Evolutionary conservation across 2,888 invertebrate genomes (phyloP).

Genomic region (Craniophora ligustri): DNA sequence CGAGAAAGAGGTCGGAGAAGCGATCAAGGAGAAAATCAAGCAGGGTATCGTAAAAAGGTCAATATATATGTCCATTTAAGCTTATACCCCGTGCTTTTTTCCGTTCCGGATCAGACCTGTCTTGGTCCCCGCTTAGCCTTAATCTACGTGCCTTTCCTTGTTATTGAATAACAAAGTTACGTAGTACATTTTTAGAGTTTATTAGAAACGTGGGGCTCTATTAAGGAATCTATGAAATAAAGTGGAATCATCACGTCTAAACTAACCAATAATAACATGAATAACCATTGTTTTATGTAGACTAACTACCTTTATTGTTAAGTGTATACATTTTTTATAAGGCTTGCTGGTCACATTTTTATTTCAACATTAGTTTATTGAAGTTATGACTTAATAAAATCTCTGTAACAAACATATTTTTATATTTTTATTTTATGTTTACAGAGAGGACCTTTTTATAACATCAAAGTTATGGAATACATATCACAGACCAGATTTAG

Average conservation of each 20-base stretch:
- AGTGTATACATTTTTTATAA: too few species aligned
- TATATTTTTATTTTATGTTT: conserved; percentile 29
- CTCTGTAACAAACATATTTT: conserved; percentile 22
- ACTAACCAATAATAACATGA: too few species aligned
- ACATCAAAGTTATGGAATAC: conserved; percentile 93
- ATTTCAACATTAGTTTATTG: too few species aligned
- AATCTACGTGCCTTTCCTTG: conserved; percentile 32
- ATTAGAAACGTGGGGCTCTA: not conserved
- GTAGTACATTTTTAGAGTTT: conserved; percentile 12
- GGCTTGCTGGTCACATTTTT: too few species aligned
- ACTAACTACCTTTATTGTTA: too few species aligned
- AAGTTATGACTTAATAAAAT: not conserved
- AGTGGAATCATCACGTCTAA: too few species aligned
- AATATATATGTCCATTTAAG: conserved; percentile 42
- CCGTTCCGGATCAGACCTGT: conserved; percentile 25
- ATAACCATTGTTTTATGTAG: too few species aligned
- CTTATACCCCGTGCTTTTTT: conserved; percentile 28
- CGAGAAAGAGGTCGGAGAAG: conserved; percentile 91
- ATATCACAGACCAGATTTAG: conserved; percentile 89
- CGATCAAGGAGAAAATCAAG: conserved; percentile 88
- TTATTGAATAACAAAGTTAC: conserved; percentile 39
- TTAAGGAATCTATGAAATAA: too few species aligned
- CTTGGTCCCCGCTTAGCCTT: conserved; percentile 20
- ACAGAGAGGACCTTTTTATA: conserved; percentile 89
- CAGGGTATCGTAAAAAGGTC: conserved; percentile 90